These are phyloP conservation scores for Oophaga sylvatica DNA, from an alignment of 2,797 vertebrate genomes.

Conservation along the genomic window DNA sequence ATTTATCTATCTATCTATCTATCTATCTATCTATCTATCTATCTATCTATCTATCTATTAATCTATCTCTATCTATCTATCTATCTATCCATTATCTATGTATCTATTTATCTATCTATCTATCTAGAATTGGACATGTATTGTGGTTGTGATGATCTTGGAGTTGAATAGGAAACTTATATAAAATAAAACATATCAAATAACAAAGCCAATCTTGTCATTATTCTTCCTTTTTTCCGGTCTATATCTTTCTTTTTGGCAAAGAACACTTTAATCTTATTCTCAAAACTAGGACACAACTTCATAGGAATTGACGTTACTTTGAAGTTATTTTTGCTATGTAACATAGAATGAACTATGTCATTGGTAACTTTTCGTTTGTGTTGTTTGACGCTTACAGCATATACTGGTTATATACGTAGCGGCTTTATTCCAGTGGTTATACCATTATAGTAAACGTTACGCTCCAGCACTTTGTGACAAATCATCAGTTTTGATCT, in stretches of 20 bases:
- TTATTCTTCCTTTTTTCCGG: slow-evolving; percentile 2
- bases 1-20: no score
- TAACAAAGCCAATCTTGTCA: neutral
- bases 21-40: no score
- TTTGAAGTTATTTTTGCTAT: slow-evolving; percentile 36
- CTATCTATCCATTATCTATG: no score
- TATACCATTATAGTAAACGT: no score
- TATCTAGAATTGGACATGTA: neutral
- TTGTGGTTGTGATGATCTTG: neutral
- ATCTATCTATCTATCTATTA: no score
- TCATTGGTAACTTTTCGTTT: neutral
- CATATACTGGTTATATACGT: neutral
- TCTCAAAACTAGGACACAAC: slow-evolving; percentile 31
- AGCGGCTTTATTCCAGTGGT: no score
- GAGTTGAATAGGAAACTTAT: neutral
- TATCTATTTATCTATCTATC: slow-evolving; percentile 6
- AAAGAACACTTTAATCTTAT: slow-evolving; percentile 29
- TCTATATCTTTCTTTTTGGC: neutral
- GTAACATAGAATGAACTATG: slow-evolving; percentile 1
- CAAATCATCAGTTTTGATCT: no score
- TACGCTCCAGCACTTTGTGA: no score
- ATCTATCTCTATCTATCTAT: no score
- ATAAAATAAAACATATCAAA: neutral
- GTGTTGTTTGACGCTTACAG: neutral
- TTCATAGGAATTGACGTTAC: slow-evolving; percentile 18